A percentile compares a stretch with the other conserved stretches of the same genome.
phyloP scores from a whole-genome alignment of 1,140 invertebrate genomes.

The Calephelis nemesis region DNA sequence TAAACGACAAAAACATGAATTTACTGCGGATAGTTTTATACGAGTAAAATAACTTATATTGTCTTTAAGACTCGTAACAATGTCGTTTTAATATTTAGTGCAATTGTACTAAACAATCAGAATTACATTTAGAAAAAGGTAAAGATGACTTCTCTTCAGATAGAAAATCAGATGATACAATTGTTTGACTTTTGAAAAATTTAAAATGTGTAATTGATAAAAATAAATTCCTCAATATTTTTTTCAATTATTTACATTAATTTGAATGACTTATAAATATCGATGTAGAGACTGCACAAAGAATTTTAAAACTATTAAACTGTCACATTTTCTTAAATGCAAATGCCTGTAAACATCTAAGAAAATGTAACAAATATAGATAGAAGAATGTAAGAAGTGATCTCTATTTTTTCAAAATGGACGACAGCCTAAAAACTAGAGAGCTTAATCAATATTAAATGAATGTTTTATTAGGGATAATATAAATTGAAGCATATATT shows the following conservation, averaged over 20 bases:
- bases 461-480: constrained; percentile 74
- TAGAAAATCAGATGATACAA: constrained; percentile 17
- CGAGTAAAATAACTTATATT: constrained; percentile 11
- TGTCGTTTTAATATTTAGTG: constrained; percentile 2
- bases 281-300: constrained; percentile 26
- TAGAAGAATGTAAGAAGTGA: constrained; percentile 16
- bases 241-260: constrained; percentile 26
- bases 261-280: not conserved
- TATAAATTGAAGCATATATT: constrained; percentile 65
- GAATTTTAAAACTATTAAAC: not conserved
- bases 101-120: not conserved
- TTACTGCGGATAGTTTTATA: constrained; percentile 15
- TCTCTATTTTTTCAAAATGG: constrained; percentile 42
- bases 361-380: not conserved
- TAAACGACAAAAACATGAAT: constrained; percentile 33
- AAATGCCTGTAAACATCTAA: not conserved
- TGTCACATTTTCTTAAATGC: constrained; percentile 2
- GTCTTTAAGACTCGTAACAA: constrained; percentile 11
- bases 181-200: constrained; percentile 21
- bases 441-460: constrained; percentile 71
- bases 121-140: constrained; percentile 42
- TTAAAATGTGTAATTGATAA: constrained; percentile 27
- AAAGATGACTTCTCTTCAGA: constrained; percentile 46
- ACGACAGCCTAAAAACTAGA: constrained; percentile 73
- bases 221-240: constrained; percentile 38